Percentiles rank a stretch among this genome's conserved stretches.
Conservation (phyloP, 2,888 invertebrate genomes). For the Eulithis testata region DNA sequence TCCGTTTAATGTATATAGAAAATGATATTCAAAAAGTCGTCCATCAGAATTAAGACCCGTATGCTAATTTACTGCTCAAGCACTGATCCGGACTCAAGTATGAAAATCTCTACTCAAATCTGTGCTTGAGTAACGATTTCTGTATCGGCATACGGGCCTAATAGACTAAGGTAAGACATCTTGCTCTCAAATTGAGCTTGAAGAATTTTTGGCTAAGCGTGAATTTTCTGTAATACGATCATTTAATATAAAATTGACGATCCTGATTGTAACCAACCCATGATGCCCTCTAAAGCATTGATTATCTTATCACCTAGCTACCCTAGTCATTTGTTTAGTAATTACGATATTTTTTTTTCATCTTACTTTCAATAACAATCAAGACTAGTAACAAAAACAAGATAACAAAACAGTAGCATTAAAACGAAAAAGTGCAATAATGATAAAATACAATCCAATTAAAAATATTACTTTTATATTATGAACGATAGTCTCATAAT, state of each 20-base stretch:
- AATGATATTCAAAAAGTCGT: no score
- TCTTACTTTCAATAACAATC: slow-evolving; percentile 17
- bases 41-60: no score
- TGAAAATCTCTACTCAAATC: no score
- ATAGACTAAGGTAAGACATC: no score
- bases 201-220: neutral
- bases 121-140: no score
- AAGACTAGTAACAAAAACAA: slow-evolving; percentile 22
- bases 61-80: no score
- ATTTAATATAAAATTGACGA: slow-evolving; percentile 11
- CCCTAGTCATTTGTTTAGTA: slow-evolving; percentile 7
- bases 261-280: neutral
- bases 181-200: no score
- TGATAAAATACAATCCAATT: slow-evolving; percentile 11
- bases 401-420: slow-evolving; percentile 23
- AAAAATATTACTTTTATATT: slow-evolving; percentile 1
- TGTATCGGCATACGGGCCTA: no score
- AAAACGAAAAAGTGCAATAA: slow-evolving; percentile 9
- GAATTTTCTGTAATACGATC: neutral
- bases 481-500: no score
- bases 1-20: neutral
- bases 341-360: neutral
- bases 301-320: neutral
- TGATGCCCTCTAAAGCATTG: neutral
- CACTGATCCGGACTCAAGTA: no score